Base-by-base conservation (phyloP, 1,140 invertebrate genomes). In the Melipona quadrifasciata region DNA sequence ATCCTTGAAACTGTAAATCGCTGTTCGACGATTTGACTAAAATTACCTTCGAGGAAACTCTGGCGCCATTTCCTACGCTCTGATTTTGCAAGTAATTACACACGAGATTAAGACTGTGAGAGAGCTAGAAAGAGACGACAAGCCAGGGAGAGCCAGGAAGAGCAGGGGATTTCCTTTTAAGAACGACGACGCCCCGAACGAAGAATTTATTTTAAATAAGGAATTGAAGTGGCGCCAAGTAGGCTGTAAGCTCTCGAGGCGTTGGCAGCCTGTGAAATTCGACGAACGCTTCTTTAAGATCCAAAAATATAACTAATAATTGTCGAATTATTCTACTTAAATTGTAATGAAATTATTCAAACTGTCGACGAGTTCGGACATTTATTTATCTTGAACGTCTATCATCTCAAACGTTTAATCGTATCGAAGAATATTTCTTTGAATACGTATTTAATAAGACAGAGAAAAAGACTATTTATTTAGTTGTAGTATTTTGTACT, bases 121-220 rank as follows among this genome's bases (percentile, higher is more conserved):
- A n/a, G 64, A 61, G 57, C 12, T n/a, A 76, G 24, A 39, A 39
- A 39, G 39, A 75, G 58, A 51, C 55, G 57, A 39, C 12, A 16
- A 39, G 24, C 16, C 31, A 2, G 12, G 10, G 51, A 24, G 27
- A 8, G 53, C 12, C 53, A 3, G n/a, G 55, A 4, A 31, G 31
- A 31, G 27, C 21, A 4, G n/a, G 55, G 10, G n/a, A 55, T 79
- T 55, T n/a, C 61, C 77, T 79, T 65, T 67, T 68, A 55, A 39
- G 47, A 39, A 39, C 39, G 17, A n/a, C 31, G 55, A 17, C 12
- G 57, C 74, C 34, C 61, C 34, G 12, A 47, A 47, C 57, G 12
- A 76, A 27, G 57, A 51, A 64, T 76, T 61, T 76, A n/a, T 24
- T 76, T 76, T 47, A 27, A 79, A 34, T 31, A 65, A 34, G 77